Conservation (phyloP, 1,140 invertebrate species). For the Arctopsyche grandis region DNA sequence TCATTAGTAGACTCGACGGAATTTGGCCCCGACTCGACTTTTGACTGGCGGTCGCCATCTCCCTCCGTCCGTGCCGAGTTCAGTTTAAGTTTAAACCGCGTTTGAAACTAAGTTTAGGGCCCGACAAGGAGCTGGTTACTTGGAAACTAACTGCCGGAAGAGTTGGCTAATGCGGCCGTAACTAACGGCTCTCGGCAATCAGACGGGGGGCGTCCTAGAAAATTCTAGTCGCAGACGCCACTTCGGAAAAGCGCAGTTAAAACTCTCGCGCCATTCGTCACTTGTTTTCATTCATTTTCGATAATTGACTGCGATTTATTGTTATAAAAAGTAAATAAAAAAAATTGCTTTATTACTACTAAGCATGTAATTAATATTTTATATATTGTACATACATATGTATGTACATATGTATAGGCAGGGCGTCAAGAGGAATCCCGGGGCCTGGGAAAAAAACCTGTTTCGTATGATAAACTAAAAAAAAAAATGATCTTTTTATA, state of each 20-base stretch:
- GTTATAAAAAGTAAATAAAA: no score
- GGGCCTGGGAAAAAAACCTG: no score
- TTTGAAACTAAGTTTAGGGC: slow-evolving; percentile 43
- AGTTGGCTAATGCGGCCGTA: slow-evolving; percentile 35
- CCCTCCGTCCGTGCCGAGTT: slow-evolving; percentile 30
- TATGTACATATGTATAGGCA: no score
- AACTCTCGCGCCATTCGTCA: not conserved
- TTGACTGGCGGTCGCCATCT: slow-evolving; percentile 13
- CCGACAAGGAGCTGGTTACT: slow-evolving; percentile 38
- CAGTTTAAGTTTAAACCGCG: slow-evolving; percentile 44
- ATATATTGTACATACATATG: no score
- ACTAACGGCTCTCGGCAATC: slow-evolving; percentile 38
- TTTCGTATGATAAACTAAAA: no score
- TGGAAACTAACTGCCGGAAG: slow-evolving; percentile 41
- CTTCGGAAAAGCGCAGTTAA: not conserved
- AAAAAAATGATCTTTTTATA: no score
- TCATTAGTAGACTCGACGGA: not conserved
- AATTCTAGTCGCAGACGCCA: not conserved
- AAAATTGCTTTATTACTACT: no score
- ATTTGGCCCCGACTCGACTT: slow-evolving; percentile 2
- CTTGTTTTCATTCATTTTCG: no score
- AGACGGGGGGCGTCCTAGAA: not conserved
- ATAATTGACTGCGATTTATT: no score
- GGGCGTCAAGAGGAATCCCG: no score
- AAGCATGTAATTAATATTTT: no score